Percentiles rank a stretch among this genome's conserved stretches.
Evolutionary conservation across 2,113 vertebrate species (phyloP).

Genomic region (Callocephalon fimbriatum): DNA sequence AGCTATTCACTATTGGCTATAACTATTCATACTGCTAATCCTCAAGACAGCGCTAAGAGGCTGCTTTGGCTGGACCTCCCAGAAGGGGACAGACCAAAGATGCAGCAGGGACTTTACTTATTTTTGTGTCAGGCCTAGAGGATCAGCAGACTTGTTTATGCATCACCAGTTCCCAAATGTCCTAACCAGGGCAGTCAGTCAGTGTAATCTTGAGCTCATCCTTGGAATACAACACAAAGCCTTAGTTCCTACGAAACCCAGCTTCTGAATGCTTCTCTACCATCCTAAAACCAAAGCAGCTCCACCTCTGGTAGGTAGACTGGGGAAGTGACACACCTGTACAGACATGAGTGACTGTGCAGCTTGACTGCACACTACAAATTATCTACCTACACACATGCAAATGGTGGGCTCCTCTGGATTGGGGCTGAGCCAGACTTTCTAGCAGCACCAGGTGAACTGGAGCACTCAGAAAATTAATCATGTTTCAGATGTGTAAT

Average conservation of each 20-base stretch:
- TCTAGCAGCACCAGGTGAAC: background rate
- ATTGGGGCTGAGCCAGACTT: background rate
- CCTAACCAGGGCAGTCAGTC: background rate
- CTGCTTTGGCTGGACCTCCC: background rate
- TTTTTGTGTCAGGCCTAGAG: background rate
- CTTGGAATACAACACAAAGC: background rate
- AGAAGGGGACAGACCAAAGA: background rate
- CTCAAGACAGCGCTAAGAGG: background rate
- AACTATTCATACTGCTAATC: background rate
- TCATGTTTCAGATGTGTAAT: background rate
- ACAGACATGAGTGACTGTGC: background rate
- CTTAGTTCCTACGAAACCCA: background rate
- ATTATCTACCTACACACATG: background rate
- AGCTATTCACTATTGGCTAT: background rate
- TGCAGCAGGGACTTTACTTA: background rate
- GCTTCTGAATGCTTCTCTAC: background rate
- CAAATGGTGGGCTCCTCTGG: background rate
- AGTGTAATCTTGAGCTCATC: background rate
- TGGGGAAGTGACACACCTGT: background rate
- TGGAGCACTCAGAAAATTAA: background rate
- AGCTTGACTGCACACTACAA: background rate
- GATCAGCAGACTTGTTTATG: background rate
- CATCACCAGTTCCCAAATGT: background rate
- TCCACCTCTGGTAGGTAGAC: background rate
- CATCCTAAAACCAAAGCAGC: background rate